These are phyloP conservation scores for Empis livida DNA, from an alignment of 2,888 invertebrate genomes.

Conservation along the genomic window DNA sequence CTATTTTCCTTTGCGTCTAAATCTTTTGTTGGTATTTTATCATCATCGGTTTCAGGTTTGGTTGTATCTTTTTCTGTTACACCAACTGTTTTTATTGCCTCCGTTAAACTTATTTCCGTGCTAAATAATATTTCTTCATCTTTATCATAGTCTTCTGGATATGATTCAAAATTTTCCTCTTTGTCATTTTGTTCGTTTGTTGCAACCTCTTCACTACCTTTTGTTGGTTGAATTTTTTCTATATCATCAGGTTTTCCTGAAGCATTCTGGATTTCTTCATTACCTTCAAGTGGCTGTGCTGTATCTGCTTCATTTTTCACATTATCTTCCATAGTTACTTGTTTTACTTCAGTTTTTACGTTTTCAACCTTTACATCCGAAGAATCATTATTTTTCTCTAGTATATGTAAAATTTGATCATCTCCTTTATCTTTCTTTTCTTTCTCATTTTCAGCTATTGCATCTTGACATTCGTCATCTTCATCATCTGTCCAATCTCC, in stretches of 20 bases:
- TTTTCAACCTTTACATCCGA: too few species aligned
- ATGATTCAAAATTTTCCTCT: slow-evolving; percentile 22
- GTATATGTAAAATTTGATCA: slow-evolving; percentile 2
- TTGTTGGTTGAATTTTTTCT: background rate
- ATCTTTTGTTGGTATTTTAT: slow-evolving; percentile 3
- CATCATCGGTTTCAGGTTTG: slow-evolving; percentile 1
- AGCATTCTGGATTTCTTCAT: background rate
- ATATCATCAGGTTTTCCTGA: background rate
- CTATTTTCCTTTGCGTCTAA: background rate
- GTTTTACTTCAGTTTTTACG: too few species aligned
- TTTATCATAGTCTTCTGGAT: slow-evolving; percentile 23
- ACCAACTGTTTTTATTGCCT: slow-evolving; percentile 7
- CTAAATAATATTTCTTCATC: slow-evolving; percentile 5
- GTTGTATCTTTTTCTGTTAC: slow-evolving; percentile 6
- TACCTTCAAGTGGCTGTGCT: background rate
- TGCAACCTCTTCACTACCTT: slow-evolving; percentile 20
- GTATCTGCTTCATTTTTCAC: too few species aligned
- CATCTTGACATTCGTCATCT: background rate
- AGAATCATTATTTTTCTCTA: too few species aligned
- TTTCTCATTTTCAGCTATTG: background rate
- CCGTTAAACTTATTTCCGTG: slow-evolving; percentile 6
- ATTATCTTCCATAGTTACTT: too few species aligned
- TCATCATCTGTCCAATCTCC: slow-evolving; percentile 36
- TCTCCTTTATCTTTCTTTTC: background rate
- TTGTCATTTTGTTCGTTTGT: slow-evolving; percentile 40